These are phyloP conservation scores for Meriones psammophilus DNA, from an alignment of 2,797 vertebrate genomes.

Conservation along the genomic window DNA sequence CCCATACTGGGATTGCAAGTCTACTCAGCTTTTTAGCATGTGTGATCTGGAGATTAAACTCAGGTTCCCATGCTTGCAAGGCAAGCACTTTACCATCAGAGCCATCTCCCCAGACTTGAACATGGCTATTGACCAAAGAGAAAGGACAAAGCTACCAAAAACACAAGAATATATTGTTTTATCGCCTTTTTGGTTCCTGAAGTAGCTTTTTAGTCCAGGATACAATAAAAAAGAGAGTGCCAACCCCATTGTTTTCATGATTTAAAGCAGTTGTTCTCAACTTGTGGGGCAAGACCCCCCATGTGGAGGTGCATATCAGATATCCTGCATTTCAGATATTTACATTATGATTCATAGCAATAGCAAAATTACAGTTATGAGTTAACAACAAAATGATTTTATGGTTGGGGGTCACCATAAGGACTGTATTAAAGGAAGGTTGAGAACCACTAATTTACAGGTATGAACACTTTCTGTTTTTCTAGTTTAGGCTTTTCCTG, in stretches of 20 bases:
- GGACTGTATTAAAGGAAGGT: neutral
- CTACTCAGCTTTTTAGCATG: neutral
- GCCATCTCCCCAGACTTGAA: neutral
- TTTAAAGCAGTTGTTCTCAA: neutral
- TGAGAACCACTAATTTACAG: neutral
- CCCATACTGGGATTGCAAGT: neutral
- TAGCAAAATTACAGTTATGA: neutral
- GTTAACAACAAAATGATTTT: neutral
- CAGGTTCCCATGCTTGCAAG: neutral
- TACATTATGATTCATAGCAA: neutral
- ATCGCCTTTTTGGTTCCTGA: slow-evolving; percentile 49
- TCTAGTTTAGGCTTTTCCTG: neutral
- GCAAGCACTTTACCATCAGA: neutral
- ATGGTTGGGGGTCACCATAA: neutral
- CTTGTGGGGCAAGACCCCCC: neutral
- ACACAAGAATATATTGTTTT: neutral
- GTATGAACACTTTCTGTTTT: neutral
- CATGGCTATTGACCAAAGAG: neutral
- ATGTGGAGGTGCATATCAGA: too few species aligned
- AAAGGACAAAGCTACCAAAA: neutral
- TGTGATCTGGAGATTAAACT: neutral
- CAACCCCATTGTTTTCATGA: neutral
- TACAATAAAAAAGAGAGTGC: neutral
- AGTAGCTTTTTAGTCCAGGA: slow-evolving; percentile 14
- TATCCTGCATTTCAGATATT: neutral